These are phyloP conservation scores for Falco cherrug DNA, from an alignment of 2,797 vertebrate species.

Conservation along the genomic window DNA sequence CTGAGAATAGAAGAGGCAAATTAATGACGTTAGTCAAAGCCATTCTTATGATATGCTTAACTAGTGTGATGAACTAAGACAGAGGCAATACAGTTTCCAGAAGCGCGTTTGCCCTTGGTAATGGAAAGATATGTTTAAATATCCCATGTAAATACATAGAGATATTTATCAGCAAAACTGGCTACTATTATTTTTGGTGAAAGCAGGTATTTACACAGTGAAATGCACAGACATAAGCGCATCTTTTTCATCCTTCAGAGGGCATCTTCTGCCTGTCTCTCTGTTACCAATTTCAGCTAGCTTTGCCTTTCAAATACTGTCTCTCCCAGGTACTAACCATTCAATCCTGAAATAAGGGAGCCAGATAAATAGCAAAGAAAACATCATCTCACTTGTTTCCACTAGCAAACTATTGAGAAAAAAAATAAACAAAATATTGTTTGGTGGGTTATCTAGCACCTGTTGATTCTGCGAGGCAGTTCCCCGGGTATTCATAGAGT, in stretches of 20 bases:
- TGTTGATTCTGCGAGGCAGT: slow-evolving; percentile 74
- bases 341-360: slow-evolving; percentile 86
- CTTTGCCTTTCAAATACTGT: slow-evolving; percentile 84
- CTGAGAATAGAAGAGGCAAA: not conserved
- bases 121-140: not conserved
- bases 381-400: slow-evolving; percentile 90
- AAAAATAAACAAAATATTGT: slow-evolving; percentile 80
- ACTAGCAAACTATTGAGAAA: slow-evolving; percentile 82
- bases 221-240: not conserved
- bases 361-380: slow-evolving; percentile 90
- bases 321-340: slow-evolving; percentile 83
- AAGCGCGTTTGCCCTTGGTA: not conserved
- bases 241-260: slow-evolving; percentile 86
- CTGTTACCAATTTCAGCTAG: slow-evolving; percentile 75
- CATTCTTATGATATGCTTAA: not conserved
- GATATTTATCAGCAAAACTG: not conserved
- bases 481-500: slow-evolving; percentile 58
- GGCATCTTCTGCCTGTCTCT: slow-evolving; percentile 76
- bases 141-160: not conserved
- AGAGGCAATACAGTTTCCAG: not conserved
- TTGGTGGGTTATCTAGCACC: slow-evolving; percentile 86
- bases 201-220: not conserved
- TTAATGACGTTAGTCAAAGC: not conserved
- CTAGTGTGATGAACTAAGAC: not conserved
- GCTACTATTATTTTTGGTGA: not conserved